Base-by-base conservation (phyloP, 2,113 vertebrate genomes). In the Hippocampus barbouri region DNA sequence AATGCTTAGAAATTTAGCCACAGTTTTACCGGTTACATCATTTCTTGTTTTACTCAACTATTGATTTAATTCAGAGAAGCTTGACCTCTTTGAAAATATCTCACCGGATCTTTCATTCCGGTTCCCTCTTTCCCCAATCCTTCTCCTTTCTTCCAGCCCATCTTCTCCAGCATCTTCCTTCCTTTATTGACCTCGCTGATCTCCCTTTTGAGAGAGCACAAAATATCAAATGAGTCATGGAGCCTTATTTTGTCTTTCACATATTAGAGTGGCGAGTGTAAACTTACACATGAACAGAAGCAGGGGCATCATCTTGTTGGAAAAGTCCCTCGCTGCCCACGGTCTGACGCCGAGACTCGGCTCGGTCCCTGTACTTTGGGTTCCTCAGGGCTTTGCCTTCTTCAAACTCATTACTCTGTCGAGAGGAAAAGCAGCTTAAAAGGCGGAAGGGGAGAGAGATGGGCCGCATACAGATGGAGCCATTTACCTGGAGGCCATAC, bases 101-200 rank as follows among this genome's bases (percentile, higher is more conserved):
- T 85, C 92, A 99, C 97, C 71, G 97, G 97, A 76, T 92, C 91
- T 71, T 93, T 98, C 88, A 95, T 96, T 61, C 97, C 97, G 18
- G 92, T 84, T 53, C 96, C 94, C 45, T 93, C 94, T 89, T 96
- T 99, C 21, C 97, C 97, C 27, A 99, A 92, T 4, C 97, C 97
- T 71, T 99, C 96, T 68, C 97, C 97, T 76, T 94, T 96, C 72
- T 94, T 99, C 97, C 97, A 99, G 68, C 97, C 97, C 97, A 99
- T 99, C 83, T 96, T 97, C 84, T 98, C 95, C 90, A 99, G 57
- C 95, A 99, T 97, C 89, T 96, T 95, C 69, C 93, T 92, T 68
- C 97, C 97, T 92, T 95, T 98, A 85, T 99, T 99, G 79, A 83
- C 93, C 79, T 96, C 93, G 72, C 93, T 93, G 83, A 99, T 99